Evolutionary conservation across 1,140 invertebrate genomes (phyloP).

Genomic region (Monochamus saltuarius): DNA sequence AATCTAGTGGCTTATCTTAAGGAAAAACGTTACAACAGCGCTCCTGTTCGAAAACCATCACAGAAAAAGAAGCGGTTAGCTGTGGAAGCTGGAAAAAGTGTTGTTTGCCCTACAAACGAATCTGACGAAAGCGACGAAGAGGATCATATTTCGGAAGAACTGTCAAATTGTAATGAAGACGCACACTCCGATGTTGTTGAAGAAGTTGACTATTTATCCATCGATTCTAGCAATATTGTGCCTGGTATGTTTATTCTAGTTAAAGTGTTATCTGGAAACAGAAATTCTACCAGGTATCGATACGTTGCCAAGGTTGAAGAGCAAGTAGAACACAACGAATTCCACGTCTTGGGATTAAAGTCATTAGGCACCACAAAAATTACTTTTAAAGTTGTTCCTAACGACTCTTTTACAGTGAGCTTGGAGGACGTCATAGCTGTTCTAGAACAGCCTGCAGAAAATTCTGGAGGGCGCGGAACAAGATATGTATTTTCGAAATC

Average conservation of each 20-base stretch:
- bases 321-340: neutral
- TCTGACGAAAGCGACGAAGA: conserved; percentile 18
- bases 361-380: neutral
- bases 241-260: conserved; percentile 16
- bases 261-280: conserved; percentile 14
- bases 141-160: conserved; percentile 3
- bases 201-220: conserved; percentile 12
- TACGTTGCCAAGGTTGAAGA: conserved; percentile 2
- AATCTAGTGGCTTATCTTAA: neutral
- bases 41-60: conserved; percentile 12
- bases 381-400: neutral
- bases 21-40: conserved; percentile 18
- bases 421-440: neutral
- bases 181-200: conserved; percentile 2
- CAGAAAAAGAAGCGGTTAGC: conserved; percentile 18
- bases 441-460: neutral
- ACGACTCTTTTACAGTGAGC: neutral
- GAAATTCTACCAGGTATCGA: conserved; percentile 2
- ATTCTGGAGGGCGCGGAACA: neutral
- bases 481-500: neutral
- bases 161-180: neutral
- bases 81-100: conserved; percentile 26
- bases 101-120: conserved; percentile 4
- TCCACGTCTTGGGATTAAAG: neutral
- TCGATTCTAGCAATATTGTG: conserved; percentile 11